Conservation (phyloP, 1,140 invertebrate genomes). For the Musca domestica region DNA sequence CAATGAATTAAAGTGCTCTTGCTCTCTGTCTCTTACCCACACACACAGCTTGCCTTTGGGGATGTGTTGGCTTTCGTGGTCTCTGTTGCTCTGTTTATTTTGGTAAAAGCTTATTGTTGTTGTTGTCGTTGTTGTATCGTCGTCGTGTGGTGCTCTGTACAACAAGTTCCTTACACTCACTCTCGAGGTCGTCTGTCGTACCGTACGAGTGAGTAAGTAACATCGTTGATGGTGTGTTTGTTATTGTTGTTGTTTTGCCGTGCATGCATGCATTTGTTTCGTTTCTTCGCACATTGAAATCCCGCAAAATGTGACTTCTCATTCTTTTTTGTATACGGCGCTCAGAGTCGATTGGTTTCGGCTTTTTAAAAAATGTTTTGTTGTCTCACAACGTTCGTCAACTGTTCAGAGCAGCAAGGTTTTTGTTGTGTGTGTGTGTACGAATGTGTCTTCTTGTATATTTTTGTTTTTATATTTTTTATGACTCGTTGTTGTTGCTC, state of each 20-base stretch:
- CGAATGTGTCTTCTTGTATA: neutral
- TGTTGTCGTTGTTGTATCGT: neutral
- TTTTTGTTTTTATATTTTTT: neutral
- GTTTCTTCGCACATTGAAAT: neutral
- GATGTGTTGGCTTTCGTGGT: neutral
- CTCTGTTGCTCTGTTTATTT: neutral
- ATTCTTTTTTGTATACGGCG: conserved; percentile 22
- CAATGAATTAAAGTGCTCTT: too few species aligned
- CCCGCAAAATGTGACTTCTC: conserved; percentile 6
- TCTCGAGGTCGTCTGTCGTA: conserved; percentile 1
- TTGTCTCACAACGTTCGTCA: neutral
- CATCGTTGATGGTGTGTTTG: neutral
- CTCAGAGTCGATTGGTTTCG: conserved; percentile 4
- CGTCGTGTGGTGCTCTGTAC: neutral
- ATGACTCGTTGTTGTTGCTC: conserved; percentile 7
- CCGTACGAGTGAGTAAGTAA: neutral
- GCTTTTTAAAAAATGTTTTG: neutral
- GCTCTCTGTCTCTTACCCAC: too few species aligned
- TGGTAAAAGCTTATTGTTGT: neutral
- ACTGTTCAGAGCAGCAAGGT: too few species aligned
- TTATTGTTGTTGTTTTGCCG: neutral
- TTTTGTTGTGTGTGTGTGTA: neutral
- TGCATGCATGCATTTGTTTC: too few species aligned
- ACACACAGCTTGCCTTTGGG: too few species aligned
- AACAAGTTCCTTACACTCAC: conserved; percentile 16